These are phyloP conservation scores for Dryocosmus kuriphilus DNA, from an alignment of 2,888 invertebrate species.

Conservation along the genomic window DNA sequence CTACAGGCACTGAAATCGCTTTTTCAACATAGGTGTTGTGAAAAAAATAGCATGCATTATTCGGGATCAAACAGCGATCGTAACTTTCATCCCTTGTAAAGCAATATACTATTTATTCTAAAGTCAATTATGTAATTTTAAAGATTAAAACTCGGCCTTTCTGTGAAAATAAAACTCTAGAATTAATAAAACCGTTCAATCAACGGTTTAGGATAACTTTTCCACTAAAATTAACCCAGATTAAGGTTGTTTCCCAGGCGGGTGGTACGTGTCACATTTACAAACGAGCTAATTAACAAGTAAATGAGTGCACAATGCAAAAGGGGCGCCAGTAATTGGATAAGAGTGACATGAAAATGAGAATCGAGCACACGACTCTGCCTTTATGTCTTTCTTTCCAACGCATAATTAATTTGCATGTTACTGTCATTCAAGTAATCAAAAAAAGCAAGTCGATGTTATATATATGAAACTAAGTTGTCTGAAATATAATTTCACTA, in stretches of 20 bases:
- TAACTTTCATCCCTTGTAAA: too few relatives aligned
- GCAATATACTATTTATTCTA: too few relatives aligned
- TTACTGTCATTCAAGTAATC: not conserved
- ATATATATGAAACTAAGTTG: not conserved
- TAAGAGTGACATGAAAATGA: slow-evolving; percentile 37
- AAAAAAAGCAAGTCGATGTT: not conserved
- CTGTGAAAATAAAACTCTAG: not conserved
- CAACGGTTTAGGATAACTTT: slow-evolving; percentile 17
- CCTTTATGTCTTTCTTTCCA: slow-evolving; percentile 1
- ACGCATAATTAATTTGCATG: slow-evolving; percentile 9
- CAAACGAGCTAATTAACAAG: slow-evolving; percentile 37
- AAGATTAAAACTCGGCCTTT: not conserved
- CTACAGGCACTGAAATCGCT: too few relatives aligned
- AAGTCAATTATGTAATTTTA: not conserved
- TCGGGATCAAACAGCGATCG: too few relatives aligned
- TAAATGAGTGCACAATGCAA: slow-evolving; percentile 35
- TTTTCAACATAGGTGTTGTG: too few relatives aligned
- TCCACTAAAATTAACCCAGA: slow-evolving; percentile 31
- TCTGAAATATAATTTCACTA: not conserved
- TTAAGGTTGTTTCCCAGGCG: slow-evolving; percentile 18
- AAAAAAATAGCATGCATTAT: too few relatives aligned
- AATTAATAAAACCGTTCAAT: slow-evolving; percentile 15
- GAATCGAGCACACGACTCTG: slow-evolving; percentile 19
- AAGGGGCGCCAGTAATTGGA: slow-evolving; percentile 35
- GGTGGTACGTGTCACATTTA: slow-evolving; percentile 36